These are phyloP conservation scores for Benthosema pterotum DNA, from an alignment of 2,797 vertebrate species.

Conservation along the genomic window DNA sequence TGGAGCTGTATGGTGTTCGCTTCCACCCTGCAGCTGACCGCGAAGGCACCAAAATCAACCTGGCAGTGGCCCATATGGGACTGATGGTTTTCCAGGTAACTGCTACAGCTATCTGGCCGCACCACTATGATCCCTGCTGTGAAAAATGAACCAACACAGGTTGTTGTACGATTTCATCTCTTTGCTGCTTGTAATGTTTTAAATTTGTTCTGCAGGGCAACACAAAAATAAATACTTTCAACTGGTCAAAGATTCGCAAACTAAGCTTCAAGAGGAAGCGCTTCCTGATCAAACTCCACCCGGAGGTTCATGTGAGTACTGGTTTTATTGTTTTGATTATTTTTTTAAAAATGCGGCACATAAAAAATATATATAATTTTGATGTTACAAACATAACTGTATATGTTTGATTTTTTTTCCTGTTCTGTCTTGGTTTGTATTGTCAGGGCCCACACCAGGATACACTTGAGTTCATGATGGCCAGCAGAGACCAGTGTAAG, in stretches of 20 bases:
- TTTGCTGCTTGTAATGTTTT: not conserved
- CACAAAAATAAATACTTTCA: slow-evolving; percentile 98
- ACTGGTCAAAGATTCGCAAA: slow-evolving; percentile 99
- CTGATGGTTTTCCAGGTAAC: slow-evolving; percentile 96
- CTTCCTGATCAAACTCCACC: slow-evolving; percentile 96
- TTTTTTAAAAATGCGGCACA: no score
- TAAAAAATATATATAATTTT: no score
- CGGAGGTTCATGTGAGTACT: slow-evolving; percentile 91
- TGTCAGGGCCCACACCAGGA: slow-evolving; percentile 93
- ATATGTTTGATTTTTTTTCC: not conserved
- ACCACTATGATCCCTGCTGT: not conserved
- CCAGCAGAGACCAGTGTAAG: slow-evolving; percentile 94
- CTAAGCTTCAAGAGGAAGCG: slow-evolving; percentile 97
- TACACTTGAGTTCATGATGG: slow-evolving; percentile 92
- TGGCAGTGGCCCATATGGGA: slow-evolving; percentile 93
- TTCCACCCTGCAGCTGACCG: slow-evolving; percentile 93
- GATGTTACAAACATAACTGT: not conserved
- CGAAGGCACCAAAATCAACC: slow-evolving; percentile 93
- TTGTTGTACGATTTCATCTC: not conserved
- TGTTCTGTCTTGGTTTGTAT: slow-evolving; percentile 14
- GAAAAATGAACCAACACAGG: not conserved
- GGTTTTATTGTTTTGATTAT: not conserved
- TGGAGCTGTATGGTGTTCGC: slow-evolving; percentile 96
- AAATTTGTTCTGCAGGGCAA: slow-evolving; percentile 78
- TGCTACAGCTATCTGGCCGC: not conserved